These are phyloP conservation scores for Marcusenius ussheri DNA, from an alignment of 2,113 vertebrate species.

Conservation along the genomic window DNA sequence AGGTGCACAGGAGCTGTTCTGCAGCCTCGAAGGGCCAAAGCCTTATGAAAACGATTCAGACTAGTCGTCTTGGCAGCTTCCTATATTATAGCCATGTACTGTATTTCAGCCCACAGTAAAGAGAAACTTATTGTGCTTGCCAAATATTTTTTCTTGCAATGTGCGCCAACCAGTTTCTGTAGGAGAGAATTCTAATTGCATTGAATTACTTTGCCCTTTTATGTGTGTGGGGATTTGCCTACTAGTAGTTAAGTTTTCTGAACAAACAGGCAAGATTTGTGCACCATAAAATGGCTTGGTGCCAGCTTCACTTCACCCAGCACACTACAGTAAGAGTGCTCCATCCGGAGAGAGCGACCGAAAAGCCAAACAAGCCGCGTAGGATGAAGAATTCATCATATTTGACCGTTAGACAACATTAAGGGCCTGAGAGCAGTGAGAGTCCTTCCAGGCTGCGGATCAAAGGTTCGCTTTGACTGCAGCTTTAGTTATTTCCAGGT, in stretches of 20 bases:
- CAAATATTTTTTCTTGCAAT: neutral
- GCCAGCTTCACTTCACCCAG: constrained; percentile 30
- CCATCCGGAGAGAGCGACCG: neutral
- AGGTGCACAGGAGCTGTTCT: neutral
- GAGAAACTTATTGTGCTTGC: neutral
- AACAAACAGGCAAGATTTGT: constrained; percentile 42
- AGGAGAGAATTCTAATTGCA: neutral
- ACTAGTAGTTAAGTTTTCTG: constrained; percentile 37
- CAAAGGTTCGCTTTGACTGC: neutral
- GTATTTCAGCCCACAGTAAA: neutral
- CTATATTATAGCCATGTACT: neutral
- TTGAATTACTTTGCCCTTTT: neutral
- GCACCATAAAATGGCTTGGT: constrained; percentile 32
- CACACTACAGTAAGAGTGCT: constrained; percentile 7
- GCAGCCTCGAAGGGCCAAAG: neutral
- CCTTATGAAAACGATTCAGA: neutral
- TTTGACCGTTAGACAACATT: neutral
- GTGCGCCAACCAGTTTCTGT: neutral
- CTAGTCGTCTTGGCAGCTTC: neutral
- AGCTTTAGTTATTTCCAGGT: neutral
- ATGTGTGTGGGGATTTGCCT: constrained; percentile 36
- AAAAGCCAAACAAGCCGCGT: neutral
- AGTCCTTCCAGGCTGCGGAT: neutral
- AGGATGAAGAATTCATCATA: neutral
- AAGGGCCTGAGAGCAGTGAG: neutral